Base-by-base conservation (phyloP, 1,140 invertebrate species). In the Nasonia vitripennis region DNA sequence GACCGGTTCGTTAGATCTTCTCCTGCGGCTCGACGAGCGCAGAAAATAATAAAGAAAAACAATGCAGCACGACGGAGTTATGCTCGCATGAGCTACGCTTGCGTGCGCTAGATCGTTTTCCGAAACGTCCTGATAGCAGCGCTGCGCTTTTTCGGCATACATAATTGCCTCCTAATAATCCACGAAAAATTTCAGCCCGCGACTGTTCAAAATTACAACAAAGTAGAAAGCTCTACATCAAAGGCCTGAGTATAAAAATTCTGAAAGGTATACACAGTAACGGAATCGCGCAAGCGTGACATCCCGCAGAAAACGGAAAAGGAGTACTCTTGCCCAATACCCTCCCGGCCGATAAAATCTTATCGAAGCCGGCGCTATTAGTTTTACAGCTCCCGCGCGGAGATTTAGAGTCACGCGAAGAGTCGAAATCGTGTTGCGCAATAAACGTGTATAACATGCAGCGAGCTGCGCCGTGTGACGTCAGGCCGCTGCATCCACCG, bases 1-100 rank as follows among this genome's bases (percentile, higher is more conserved):
- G 88, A 92, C 89, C 89, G 88, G 91, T 91, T 92, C 90, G 90
- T 92, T 91, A 91, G 88, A 91, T 90, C 84, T 88, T 83, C 87
- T 74, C 82, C 55, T 62, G 27, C 6, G 48, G 3, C 48, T 62
- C 7, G 17, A 62, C 27, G 27, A 27, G 27, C 27, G 55, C 17
- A 20, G 55, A 62, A 62, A 62, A 62, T 45, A 11, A 79, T 88
- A 88, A 89, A 82, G 86, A 90, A 88, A 89, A 90, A 90, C 89
- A 91, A 91, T 88, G 87, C 48, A 27, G 48, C 55, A 37, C 41
- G 31, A 82, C 41, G n/a, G 81, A 48, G 31, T 41, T 31, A 27
- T 17, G 55, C 45, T 51, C 67, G 45, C 55, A 51, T 27, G 68
- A 12, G 51, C 70, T 55, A 77, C 27, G 71, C 68, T 84, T 75